Evolutionary conservation across 2,797 vertebrate genomes (phyloP), one percentile per base, ranked within the genome.

Genomic region (Hozukius guyotensis): DNA sequence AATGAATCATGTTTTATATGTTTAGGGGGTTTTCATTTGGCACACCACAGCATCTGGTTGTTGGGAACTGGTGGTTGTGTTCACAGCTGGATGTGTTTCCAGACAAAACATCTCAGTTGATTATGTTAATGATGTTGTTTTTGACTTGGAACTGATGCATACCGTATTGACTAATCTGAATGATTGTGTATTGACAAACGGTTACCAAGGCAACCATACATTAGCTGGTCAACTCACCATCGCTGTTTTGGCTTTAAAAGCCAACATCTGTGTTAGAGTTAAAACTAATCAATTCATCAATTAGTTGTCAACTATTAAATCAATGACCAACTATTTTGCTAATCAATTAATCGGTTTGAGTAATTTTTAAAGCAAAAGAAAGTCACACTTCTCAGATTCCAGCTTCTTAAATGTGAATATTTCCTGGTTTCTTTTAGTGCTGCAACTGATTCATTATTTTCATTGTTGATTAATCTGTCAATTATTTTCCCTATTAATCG

Each of bases 11-110:
- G 53, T 81, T 79, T 78, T 52, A 53, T 32, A 55, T 38, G 27
- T 72, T 79, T 32, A 20, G 8, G 36, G 27, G 42, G 2, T 61
- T 69, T 84, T 74, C 12, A 11, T 62, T 18, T 32, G 31, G 31
- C 61, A 66, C 20, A 63, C 32, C 62, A 84, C 53, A 81, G n/a
- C 20, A 31, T 80, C 49, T 75, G 46, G 53, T 38, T 29, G 60
- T 70, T 71, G 64, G 22, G 63, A 75, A 89, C 73, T 55, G 29
- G 32, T 31, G 69, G 60, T 46, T 87, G 74, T 77, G 77, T 80
- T 83, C 59, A 80, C 77, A 85, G 62, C 75, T 77, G 72, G 75
- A 69, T 78, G 61, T 61, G 60, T 80, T 87, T 80, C 25, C 63
- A 82, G 66, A 66, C 29, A 69, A 77, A 80, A 11, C 52, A 16